Base-by-base conservation (phyloP, 1,140 invertebrate genomes). In the Danaus plexippus region DNA sequence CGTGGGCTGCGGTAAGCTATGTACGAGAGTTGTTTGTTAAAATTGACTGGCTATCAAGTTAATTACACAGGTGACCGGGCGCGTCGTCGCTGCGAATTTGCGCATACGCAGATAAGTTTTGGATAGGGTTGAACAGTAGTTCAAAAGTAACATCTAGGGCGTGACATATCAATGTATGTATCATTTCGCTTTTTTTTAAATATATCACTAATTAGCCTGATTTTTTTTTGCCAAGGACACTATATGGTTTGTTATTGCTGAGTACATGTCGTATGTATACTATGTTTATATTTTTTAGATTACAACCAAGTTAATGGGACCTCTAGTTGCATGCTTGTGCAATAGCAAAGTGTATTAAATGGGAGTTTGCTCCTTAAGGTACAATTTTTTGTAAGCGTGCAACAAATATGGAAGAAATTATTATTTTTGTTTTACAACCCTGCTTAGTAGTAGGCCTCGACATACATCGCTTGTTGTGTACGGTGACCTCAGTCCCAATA, bases 401-500 rank as follows among this genome's bases (percentile, higher is more conserved):
- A 32, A 32, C 22, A 32, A 32, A 6, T 32, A 32, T 32, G 22
- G 5, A 6, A 1, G 22, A 43, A 52, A 52, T 43, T 41, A 12
- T 32, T 50, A 44, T 41, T 10, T 46, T 9, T 47, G 3, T 15
- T 13, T 48, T 42, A 9, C 43, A 63, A 50, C 56, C 61, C 61
- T 59, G 53, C 40, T 47, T 56, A 49, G 54, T 43, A 9, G 46
- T 13, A 57, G 54, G 41, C 73, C 75, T 75, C 73, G 75, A 68
- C 75, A 71, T 52, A 75, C 73, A 66, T 75, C 56, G 65, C 55
- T 66, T 32, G 22, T 60, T 46, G 68, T 63, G 59, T 59, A 51
- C 70, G 70, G 54, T 77, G 75, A 77, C 75, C 75, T 68, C 64
- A 71, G 64, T 58, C 71, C 62, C 68, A 61, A 71, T 75, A 78